Base-by-base conservation (phyloP, 2,888 invertebrate genomes). In the Drosophila sordidapex region DNA sequence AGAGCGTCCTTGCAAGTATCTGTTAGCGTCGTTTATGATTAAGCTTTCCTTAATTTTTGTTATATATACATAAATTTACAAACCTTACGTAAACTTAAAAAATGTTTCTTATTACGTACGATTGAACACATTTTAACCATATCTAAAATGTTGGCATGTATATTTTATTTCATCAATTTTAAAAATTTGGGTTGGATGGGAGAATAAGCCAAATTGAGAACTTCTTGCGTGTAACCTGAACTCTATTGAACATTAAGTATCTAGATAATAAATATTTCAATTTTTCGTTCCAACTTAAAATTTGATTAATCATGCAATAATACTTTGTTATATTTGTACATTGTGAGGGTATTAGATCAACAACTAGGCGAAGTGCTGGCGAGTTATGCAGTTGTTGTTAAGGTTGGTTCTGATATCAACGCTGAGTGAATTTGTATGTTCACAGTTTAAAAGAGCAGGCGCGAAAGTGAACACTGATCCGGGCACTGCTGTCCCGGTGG, bases 341-440 rank as follows among this genome's bases (percentile, higher is more conserved):
- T 15, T 36, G 67, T 68, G 8, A 76, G 76, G 25, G 77, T 67
- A 77, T 77, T 75, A 6, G 13, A 13, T 18, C 29, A 15, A 13
- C 1, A 52, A 11, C 49, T 49, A 35, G 35, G 6, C 18, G 4
- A 11, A 4, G 11, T 38, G 27, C 8, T 57, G 29, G 59, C 53
- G 25, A 46, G 46, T 38, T 29, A 54, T 74, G 77, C 74, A 49
- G 65, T 58, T 74, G 60, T 77, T 81, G 79, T 67, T 75, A 70
- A 61, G 76, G 76, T 69, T 78, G 80, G 72, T 63, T 76, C 76
- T 77, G 81, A 91, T 91, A 91, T 91, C 92, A 91, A 87, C 83
- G 84, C 87, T 91, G 91, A 91, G 91, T 91, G 91, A 91, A 92
- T 92, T 92, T 91, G 91, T 91, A 90, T 91, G 91, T 91, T 91